Evolutionary conservation across 2,113 vertebrate species (phyloP).

Genomic region (Catharus minimus): DNA sequence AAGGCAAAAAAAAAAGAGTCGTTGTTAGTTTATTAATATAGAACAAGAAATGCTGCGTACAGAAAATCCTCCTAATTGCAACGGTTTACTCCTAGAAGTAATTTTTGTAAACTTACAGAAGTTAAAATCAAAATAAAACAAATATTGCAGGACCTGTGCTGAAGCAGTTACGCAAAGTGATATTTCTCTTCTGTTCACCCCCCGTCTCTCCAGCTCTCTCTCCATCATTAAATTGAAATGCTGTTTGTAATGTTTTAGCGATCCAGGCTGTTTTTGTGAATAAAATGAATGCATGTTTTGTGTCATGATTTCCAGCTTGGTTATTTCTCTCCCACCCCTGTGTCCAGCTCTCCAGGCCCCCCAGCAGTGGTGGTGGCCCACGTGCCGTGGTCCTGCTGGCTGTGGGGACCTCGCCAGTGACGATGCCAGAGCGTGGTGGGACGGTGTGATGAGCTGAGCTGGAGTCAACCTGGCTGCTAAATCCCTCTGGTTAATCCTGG

Average conservation of each 20-base stretch:
- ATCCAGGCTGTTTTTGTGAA: slow-evolving; percentile 99
- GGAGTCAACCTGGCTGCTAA: neutral
- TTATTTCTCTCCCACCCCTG: slow-evolving; percentile 81
- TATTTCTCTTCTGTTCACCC: slow-evolving; percentile 65
- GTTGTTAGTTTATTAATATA: slow-evolving; percentile 65
- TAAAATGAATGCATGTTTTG: slow-evolving; percentile 99
- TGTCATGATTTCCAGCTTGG: slow-evolving; percentile 88
- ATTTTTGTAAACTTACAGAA: slow-evolving; percentile 69
- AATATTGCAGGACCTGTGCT: slow-evolving; percentile 64
- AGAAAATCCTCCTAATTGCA: slow-evolving; percentile 62
- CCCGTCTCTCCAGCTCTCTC: slow-evolving; percentile 71
- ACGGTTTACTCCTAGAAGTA: slow-evolving; percentile 69
- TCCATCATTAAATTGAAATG: slow-evolving; percentile 90
- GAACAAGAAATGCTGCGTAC: slow-evolving; percentile 54
- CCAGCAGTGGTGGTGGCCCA: accelerated
- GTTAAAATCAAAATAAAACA: slow-evolving; percentile 56
- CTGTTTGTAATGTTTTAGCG: slow-evolving; percentile 99
- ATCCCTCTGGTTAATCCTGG: neutral
- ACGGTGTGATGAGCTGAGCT: neutral
- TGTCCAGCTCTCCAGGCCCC: neutral
- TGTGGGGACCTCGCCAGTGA: neutral
- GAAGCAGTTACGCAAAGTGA: slow-evolving; percentile 59
- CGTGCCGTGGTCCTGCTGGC: accelerated
- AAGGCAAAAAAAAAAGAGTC: slow-evolving; percentile 8
- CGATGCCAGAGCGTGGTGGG: accelerated